Evolutionary conservation across 2,888 invertebrate species (phyloP).

Genomic region (Sisyra terminalis): DNA sequence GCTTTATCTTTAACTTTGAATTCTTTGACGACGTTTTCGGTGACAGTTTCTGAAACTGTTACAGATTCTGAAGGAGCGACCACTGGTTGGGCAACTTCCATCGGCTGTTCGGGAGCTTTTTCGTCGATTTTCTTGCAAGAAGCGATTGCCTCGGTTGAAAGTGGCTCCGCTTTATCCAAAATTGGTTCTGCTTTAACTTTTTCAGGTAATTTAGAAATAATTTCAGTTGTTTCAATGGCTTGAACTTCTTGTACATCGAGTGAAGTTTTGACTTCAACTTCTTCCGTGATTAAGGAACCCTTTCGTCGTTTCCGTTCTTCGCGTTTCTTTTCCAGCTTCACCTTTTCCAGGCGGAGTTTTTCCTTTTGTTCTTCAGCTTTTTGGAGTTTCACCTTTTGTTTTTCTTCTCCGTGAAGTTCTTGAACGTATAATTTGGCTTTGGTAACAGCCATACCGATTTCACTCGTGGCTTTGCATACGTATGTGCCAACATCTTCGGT

Average conservation of each 20-base stretch:
- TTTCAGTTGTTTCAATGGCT: conserved; percentile 37
- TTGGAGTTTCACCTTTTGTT: conserved; percentile 24
- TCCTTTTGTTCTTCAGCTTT: conserved; percentile 32
- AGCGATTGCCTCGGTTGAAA: conserved; percentile 42
- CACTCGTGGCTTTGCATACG: conserved; percentile 71
- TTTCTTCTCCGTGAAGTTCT: conserved; percentile 29
- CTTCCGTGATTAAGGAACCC: conserved; percentile 16
- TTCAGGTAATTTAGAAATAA: conserved; percentile 29
- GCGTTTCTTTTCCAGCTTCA: conserved; percentile 28
- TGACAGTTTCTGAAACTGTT: conserved; percentile 36
- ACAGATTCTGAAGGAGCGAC: conserved; percentile 39
- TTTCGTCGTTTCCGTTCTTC: conserved; percentile 19
- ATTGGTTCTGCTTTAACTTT: conserved; percentile 33
- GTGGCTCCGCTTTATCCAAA: conserved; percentile 37
- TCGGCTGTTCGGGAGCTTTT: conserved; percentile 24
- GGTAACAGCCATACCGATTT: conserved; percentile 63
- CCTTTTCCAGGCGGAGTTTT: conserved; percentile 32
- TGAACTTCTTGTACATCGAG: conserved; percentile 34
- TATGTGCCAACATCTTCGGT: conserved; percentile 58
- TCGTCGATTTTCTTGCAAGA: conserved; percentile 44
- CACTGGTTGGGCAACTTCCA: conserved; percentile 31
- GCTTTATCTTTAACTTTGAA: conserved; percentile 14
- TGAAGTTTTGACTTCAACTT: conserved; percentile 26
- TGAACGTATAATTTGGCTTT: conserved; percentile 62
- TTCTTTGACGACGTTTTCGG: conserved; percentile 32